Base-by-base conservation (phyloP, 2,797 vertebrate species). In the Arnoldichthys spilopterus region DNA sequence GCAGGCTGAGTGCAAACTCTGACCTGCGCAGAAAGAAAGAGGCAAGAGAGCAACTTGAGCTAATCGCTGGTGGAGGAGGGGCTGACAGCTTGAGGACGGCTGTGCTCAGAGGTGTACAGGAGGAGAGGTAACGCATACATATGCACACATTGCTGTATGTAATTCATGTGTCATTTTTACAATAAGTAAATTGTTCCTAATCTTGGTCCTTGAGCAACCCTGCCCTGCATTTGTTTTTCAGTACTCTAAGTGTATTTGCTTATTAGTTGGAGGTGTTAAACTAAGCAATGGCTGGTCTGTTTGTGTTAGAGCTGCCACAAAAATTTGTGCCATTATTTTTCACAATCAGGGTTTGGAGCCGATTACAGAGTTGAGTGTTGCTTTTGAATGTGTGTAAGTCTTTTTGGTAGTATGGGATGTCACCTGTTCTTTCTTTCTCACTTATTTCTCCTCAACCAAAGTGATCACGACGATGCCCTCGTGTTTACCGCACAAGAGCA, bases 21-120 rank as follows among this genome's bases (percentile, higher is more conserved):
- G 96, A 98, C 81, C 74, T 94, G 75, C 94, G 92, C 63, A 96
- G 91, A 88, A 96, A 94, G 85, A 95, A 94, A 1, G 94, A 95
- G 45, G 96, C 98, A 81, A 89, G 95, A 73, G 96, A 98, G 85
- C 95, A 96, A 34, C 76, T 93, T 72, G 94, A 95, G 87, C 91
- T 92, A 63, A 86, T 90, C 86, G 87, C 87, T 0, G 87, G 87
- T 0, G 91, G 90, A 0, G 91, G 92, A 59, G 82, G 82, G 66
- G 85, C 32, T 82, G 67, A 87, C 58, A 59, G 22, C 47, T 90
- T 90, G 66, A 91, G 77, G 70, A 91, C 85, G 22, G 94, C 92
- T 74, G 86, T 88, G 0, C 86, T 90, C 81, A 87, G 82, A 37
- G 90, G 92, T 83, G 91, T 92, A 86, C 86, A 88, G 4, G 87